Conservation (phyloP, 2,888 invertebrate species). For the Byasa hedistus region DNA sequence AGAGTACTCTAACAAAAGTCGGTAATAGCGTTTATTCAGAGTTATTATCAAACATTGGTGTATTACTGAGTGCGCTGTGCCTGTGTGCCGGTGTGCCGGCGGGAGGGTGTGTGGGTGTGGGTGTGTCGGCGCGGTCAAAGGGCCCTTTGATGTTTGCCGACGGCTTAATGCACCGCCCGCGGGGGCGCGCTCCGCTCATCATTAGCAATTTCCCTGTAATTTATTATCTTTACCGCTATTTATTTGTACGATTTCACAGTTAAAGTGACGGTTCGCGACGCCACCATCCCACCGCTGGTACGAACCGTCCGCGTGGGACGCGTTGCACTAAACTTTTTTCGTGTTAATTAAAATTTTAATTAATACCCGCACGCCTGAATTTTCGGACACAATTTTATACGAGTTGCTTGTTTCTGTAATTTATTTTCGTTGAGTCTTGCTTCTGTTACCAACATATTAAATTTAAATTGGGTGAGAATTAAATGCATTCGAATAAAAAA, state of each 20-base stretch:
- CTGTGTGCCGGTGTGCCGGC: too few relatives aligned
- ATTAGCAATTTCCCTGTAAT: conserved; percentile 80
- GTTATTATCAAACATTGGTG: conserved; percentile 30
- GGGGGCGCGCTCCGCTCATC: conserved; percentile 74
- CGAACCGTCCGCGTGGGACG: neutral
- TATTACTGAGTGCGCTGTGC: conserved; percentile 46
- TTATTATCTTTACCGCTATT: conserved; percentile 79
- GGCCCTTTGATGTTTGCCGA: conserved; percentile 79
- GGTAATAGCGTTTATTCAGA: conserved; percentile 24
- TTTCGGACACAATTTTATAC: too few relatives aligned
- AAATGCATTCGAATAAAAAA: too few relatives aligned
- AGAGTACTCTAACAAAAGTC: conserved; percentile 30
- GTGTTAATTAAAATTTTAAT: conserved; percentile 19
- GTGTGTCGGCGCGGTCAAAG: conserved; percentile 79
- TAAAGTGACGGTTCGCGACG: conserved; percentile 52
- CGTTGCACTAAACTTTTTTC: neutral
- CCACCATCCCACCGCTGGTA: neutral
- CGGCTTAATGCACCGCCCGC: conserved; percentile 80
- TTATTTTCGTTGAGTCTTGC: too few relatives aligned
- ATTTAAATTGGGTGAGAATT: too few relatives aligned
- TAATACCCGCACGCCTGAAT: too few relatives aligned
- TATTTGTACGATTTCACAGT: conserved; percentile 75
- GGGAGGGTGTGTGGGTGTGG: conserved; percentile 52
- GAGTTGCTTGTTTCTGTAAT: too few relatives aligned
- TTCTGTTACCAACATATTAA: too few relatives aligned